Evolutionary conservation across 2,888 invertebrate species (phyloP).

Genomic region (Sepiola atlantica): DNA sequence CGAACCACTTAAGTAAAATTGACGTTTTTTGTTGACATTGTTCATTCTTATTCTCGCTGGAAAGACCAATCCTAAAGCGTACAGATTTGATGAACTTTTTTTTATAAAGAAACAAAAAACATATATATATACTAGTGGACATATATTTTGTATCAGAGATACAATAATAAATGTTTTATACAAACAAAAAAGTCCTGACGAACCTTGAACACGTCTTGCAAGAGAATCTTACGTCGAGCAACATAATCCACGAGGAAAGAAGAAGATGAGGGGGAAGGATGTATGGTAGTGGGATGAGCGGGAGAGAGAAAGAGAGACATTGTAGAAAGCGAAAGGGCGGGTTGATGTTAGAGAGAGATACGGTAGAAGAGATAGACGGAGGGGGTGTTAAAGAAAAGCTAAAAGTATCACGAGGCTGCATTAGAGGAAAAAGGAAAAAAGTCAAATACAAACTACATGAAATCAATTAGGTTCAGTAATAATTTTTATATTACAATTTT

Average conservation of each 20-base stretch:
- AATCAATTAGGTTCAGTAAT: not conserved
- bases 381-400: not conserved
- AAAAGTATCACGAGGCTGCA: not conserved
- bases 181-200: conserved; percentile 22
- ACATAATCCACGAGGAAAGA: conserved; percentile 9
- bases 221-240: conserved; percentile 32
- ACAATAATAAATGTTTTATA: not conserved
- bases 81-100: not conserved
- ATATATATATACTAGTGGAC: not conserved
- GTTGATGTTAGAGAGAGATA: not conserved
- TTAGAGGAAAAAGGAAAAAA: not conserved
- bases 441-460: not conserved
- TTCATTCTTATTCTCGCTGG: not conserved
- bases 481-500: no score
- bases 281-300: not conserved
- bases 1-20: not conserved
- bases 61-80: not conserved
- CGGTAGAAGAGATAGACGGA: not conserved
- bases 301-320: not conserved
- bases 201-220: conserved; percentile 32
- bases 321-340: not conserved
- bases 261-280: not conserved
- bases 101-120: not conserved
- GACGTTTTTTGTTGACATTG: conserved; percentile 32
- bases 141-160: not conserved